Conservation (phyloP, 1,140 invertebrate genomes). For the Chrysopa pallens region DNA sequence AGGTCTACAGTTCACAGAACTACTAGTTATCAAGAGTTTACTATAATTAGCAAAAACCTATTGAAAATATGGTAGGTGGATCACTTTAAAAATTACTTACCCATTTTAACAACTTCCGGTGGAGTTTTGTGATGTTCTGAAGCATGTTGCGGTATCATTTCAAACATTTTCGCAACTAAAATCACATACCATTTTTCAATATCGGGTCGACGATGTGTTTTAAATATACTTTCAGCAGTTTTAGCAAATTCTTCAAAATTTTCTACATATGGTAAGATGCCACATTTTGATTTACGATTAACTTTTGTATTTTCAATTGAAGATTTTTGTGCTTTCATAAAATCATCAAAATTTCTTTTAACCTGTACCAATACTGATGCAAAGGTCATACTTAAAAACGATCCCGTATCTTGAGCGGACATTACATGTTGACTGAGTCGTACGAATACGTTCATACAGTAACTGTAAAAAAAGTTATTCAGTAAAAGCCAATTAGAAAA, state of each 20-base stretch:
- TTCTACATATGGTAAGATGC: slow-evolving; percentile 78
- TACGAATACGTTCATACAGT: slow-evolving; percentile 83
- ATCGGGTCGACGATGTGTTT: slow-evolving; percentile 78
- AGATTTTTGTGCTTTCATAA: slow-evolving; percentile 73
- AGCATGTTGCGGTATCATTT: slow-evolving; percentile 61
- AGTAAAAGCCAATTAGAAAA: too few species aligned
- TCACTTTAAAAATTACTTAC: slow-evolving; percentile 21
- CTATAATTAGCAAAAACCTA: too few species aligned
- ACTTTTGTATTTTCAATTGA: slow-evolving; percentile 64
- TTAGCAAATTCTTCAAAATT: slow-evolving; percentile 85
- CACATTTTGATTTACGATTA: slow-evolving; percentile 60
- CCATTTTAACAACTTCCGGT: slow-evolving; percentile 85
- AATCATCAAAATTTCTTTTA: slow-evolving; percentile 88
- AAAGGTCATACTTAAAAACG: slow-evolving; percentile 79
- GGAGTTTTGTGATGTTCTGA: slow-evolving; percentile 86
- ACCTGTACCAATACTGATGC: slow-evolving; percentile 77
- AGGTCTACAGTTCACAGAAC: too few species aligned
- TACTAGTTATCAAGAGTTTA: too few species aligned
- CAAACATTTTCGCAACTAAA: slow-evolving; percentile 72
- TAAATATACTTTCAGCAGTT: slow-evolving; percentile 75
- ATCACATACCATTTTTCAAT: slow-evolving; percentile 89
- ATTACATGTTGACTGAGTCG: slow-evolving; percentile 77
- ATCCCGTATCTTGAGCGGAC: slow-evolving; percentile 78
- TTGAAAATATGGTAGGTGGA: too few species aligned
- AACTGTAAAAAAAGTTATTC: too few species aligned